Percentiles rank a stretch among this genome's conserved stretches.
These are phyloP conservation scores for Lasioglossum zephyrum DNA, from an alignment of 2,888 invertebrate species.

Conservation along the genomic window DNA sequence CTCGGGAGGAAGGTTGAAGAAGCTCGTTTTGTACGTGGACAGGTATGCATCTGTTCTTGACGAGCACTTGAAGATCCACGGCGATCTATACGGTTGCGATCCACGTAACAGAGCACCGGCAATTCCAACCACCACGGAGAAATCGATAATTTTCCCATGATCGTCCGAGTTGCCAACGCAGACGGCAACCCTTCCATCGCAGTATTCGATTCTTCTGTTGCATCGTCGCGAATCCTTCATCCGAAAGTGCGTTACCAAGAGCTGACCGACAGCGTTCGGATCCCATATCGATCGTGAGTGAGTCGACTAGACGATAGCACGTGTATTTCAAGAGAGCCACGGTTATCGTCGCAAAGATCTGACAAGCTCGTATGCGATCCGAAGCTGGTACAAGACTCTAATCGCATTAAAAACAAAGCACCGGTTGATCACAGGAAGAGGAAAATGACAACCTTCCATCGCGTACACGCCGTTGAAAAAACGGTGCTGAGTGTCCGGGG, in stretches of 20 bases:
- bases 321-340: background rate
- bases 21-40: conserved; percentile 49
- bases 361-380: conserved; percentile 23
- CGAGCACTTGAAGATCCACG: conserved; percentile 27
- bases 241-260: background rate
- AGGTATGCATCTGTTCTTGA: conserved; percentile 22
- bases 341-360: background rate
- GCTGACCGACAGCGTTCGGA: conserved; percentile 6
- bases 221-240: background rate
- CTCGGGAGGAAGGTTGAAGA: conserved; percentile 41
- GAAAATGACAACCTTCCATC: conserved; percentile 47
- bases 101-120: conserved; percentile 62
- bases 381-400: conserved; percentile 12
- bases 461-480: conserved; percentile 17
- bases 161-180: conserved; percentile 56
- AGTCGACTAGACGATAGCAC: background rate
- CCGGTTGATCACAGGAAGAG: conserved; percentile 51
- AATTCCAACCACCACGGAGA: conserved; percentile 49
- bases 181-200: conserved; percentile 23
- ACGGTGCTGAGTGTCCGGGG: conserved; percentile 10
- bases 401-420: conserved; percentile 43
- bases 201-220: background rate
- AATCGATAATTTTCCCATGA: conserved; percentile 35
- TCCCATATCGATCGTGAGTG: background rate
- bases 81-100: conserved; percentile 21